These are phyloP conservation scores for Eustalomyia histrio DNA, from an alignment of 2,888 invertebrate genomes.

Conservation along the genomic window DNA sequence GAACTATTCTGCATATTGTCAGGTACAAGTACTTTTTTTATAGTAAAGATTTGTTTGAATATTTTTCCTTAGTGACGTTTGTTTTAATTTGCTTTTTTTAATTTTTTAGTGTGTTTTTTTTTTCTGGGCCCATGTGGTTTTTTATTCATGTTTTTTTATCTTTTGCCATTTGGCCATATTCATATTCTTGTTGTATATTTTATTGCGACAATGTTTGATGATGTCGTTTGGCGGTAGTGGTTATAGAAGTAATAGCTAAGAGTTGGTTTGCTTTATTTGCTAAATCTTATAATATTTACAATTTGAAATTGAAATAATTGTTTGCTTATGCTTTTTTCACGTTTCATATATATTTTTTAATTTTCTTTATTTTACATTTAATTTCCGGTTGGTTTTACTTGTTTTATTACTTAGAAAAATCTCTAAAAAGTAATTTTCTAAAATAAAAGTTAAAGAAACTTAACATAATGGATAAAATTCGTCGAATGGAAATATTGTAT, in stretches of 20 bases:
- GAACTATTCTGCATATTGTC: slow-evolving; percentile 47
- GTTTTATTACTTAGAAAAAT: background rate
- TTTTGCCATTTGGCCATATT: slow-evolving; percentile 56
- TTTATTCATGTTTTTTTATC: slow-evolving; percentile 16
- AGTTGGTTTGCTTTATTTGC: slow-evolving; percentile 22
- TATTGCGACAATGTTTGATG: slow-evolving; percentile 42
- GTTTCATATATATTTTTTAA: background rate
- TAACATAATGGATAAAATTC: too few species aligned
- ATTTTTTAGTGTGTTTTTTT: slow-evolving; percentile 24
- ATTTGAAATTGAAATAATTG: slow-evolving; percentile 41
- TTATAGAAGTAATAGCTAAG: slow-evolving; percentile 10
- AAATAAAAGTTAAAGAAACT: too few species aligned
- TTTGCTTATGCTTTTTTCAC: slow-evolving; percentile 26
- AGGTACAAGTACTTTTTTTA: slow-evolving; percentile 42
- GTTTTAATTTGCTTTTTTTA: slow-evolving; percentile 32
- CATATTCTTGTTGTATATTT: slow-evolving; percentile 33
- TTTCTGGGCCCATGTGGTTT: slow-evolving; percentile 44
- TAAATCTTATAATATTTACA: slow-evolving; percentile 34
- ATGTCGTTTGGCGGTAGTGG: slow-evolving; percentile 14
- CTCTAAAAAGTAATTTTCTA: too few species aligned
- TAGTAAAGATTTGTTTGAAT: slow-evolving; percentile 55
- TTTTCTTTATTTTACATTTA: background rate
- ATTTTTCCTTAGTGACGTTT: slow-evolving; percentile 43
- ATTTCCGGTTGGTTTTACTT: background rate
- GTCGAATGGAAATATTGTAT: too few species aligned